Percentiles rank a stretch among this genome's conserved stretches.
Conservation (phyloP, 2,113 vertebrate species). For the Pterophyllum scalare region DNA sequence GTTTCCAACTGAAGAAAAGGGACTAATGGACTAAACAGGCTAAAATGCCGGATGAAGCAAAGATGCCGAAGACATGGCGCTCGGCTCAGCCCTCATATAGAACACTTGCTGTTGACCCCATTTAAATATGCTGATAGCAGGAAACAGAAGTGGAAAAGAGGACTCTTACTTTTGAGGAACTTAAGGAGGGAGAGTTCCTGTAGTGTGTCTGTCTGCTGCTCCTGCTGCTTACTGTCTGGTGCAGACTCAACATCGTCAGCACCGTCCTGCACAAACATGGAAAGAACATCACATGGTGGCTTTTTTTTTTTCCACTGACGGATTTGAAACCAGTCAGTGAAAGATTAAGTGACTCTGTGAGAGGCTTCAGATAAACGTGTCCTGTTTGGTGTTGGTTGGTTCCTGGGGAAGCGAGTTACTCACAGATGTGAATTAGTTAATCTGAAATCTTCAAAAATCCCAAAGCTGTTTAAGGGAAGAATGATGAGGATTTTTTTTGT, state of each 20-base stretch:
- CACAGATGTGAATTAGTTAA: neutral
- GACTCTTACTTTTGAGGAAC: conserved; percentile 90
- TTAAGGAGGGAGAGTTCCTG: conserved; percentile 76
- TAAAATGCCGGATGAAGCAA: neutral
- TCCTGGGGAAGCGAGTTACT: neutral
- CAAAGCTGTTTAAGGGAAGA: neutral
- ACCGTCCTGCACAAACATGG: conserved; percentile 54
- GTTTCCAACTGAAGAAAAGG: neutral
- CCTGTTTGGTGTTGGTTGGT: neutral
- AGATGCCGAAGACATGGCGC: neutral
- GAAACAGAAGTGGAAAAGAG: neutral
- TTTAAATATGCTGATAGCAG: neutral
- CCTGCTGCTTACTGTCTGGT: conserved; percentile 48
- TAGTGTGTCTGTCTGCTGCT: conserved; percentile 8
- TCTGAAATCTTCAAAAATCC: neutral
- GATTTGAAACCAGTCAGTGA: neutral
- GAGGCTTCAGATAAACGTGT: neutral
- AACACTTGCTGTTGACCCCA: neutral
- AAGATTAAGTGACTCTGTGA: neutral
- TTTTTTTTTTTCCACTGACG: neutral
- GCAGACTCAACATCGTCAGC: neutral
- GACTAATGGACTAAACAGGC: neutral
- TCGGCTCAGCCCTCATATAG: accelerated
- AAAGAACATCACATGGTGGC: conserved; percentile 26
- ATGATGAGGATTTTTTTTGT: too few species aligned